These are phyloP conservation scores for Platycheirus albimanus DNA, from an alignment of 2,888 invertebrate genomes.

Conservation along the genomic window DNA sequence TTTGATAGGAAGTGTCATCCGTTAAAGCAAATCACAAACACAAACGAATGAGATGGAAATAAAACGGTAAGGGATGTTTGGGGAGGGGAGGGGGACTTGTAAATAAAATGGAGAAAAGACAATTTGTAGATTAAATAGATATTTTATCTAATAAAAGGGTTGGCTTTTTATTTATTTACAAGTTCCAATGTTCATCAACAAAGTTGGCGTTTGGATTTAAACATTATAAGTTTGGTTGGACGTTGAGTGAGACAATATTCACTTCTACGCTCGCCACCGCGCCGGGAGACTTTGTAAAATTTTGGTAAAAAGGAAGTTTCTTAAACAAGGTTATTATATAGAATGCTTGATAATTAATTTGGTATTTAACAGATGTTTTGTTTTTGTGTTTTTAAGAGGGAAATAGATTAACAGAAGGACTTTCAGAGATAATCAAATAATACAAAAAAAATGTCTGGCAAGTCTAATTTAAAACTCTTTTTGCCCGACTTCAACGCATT, in stretches of 20 bases:
- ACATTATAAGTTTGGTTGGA: slow-evolving; percentile 15
- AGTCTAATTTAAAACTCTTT: no score
- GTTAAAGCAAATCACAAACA: not conserved
- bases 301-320: slow-evolving; percentile 21
- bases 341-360: slow-evolving; percentile 47
- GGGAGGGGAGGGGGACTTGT: no score
- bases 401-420: not conserved
- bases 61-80: not conserved
- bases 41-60: not conserved
- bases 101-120: slow-evolving; percentile 55
- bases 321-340: slow-evolving; percentile 40
- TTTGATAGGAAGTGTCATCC: slow-evolving; percentile 39
- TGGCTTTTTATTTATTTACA: slow-evolving; percentile 63
- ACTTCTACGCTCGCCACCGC: not conserved
- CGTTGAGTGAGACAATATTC: slow-evolving; percentile 1
- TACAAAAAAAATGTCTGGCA: no score
- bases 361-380: slow-evolving; percentile 37
- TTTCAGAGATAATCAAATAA: no score
- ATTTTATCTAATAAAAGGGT: slow-evolving; percentile 63
- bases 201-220: slow-evolving; percentile 12
- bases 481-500: no score
- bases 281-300: not conserved
- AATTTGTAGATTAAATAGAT: slow-evolving; percentile 48
- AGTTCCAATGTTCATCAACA: slow-evolving; percentile 27
- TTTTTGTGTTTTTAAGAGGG: not conserved